These are phyloP conservation scores for Protobothrops flavoviridis DNA, from an alignment of 2,113 vertebrate genomes.

Conservation along the genomic window DNA sequence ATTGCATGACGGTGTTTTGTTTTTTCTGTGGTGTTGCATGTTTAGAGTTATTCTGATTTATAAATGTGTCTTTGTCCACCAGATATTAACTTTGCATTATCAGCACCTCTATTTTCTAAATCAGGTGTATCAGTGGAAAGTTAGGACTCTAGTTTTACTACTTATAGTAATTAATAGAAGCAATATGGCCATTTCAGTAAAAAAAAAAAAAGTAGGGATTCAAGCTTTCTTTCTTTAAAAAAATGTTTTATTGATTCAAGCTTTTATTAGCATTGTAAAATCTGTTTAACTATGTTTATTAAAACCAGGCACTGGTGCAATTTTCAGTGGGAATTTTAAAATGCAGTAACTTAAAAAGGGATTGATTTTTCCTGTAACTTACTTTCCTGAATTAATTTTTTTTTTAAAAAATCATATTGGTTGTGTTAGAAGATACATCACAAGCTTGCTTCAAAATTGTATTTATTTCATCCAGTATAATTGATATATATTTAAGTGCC, in stretches of 20 bases:
- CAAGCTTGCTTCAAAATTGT: neutral
- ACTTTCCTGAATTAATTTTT: constrained; percentile 13
- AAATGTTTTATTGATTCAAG: neutral
- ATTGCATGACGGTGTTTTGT: constrained; percentile 64
- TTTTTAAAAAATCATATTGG: neutral
- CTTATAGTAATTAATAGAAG: constrained; percentile 45
- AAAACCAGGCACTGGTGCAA: neutral
- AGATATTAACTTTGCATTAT: constrained; percentile 18
- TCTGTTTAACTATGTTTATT: neutral
- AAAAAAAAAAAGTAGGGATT: neutral
- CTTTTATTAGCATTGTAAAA: neutral
- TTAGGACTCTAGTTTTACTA: constrained; percentile 27
- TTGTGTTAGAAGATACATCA: neutral
- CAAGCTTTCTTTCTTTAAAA: neutral
- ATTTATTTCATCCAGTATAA: neutral
- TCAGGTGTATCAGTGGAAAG: constrained; percentile 16
- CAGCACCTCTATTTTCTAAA: neutral
- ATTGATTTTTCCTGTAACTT: neutral
- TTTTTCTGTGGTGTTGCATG: constrained; percentile 52
- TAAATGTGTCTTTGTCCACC: constrained; percentile 22
- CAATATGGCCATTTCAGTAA: neutral
- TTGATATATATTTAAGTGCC: neutral
- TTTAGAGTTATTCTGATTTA: constrained; percentile 38
- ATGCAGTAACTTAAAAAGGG: neutral
- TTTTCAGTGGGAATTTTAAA: fast-evolving